Percentiles rank a stretch among this genome's conserved stretches.
These are phyloP conservation scores for Amphimedon queenslandica DNA, from an alignment of 37 sponge, comb jelly and placozoan species.

Conservation along the genomic window DNA sequence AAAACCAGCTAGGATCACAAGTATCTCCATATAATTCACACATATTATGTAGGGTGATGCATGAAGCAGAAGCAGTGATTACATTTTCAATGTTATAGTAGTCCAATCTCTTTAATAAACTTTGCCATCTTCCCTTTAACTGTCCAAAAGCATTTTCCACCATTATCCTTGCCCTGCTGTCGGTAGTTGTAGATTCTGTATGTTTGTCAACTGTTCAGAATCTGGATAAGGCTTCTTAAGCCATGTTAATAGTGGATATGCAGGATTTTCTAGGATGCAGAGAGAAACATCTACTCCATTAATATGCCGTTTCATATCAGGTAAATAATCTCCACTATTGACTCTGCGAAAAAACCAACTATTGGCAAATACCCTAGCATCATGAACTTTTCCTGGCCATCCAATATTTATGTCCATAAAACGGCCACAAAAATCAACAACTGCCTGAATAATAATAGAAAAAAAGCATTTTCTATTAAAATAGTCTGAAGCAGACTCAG, in stretches of 20 bases:
- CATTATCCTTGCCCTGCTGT: conserved; percentile 36
- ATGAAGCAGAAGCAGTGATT: background rate
- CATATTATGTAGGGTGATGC: background rate
- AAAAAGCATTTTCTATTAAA: background rate
- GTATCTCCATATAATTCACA: conserved; percentile 11
- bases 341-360: background rate
- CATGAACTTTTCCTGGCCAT: conserved; percentile 27
- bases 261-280: background rate
- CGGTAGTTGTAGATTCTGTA: conserved; percentile 26
- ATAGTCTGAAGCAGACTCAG: conserved; percentile 1
- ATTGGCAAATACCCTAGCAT: conserved; percentile 14
- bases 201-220: background rate
- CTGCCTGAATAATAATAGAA: conserved; percentile 8
- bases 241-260: conserved; percentile 3
- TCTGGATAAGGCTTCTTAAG: conserved; percentile 17
- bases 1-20: conserved; percentile 9
- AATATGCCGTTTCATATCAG: background rate
- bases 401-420: conserved; percentile 1
- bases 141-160: conserved; percentile 53
- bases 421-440: conserved; percentile 7
- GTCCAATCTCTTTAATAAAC: conserved; percentile 31
- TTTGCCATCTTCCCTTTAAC: conserved; percentile 47
- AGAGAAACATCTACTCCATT: background rate
- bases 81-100: background rate
- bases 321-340: background rate